These are phyloP conservation scores for Zelleria hepariella DNA, from an alignment of 2,888 invertebrate species.

Conservation along the genomic window DNA sequence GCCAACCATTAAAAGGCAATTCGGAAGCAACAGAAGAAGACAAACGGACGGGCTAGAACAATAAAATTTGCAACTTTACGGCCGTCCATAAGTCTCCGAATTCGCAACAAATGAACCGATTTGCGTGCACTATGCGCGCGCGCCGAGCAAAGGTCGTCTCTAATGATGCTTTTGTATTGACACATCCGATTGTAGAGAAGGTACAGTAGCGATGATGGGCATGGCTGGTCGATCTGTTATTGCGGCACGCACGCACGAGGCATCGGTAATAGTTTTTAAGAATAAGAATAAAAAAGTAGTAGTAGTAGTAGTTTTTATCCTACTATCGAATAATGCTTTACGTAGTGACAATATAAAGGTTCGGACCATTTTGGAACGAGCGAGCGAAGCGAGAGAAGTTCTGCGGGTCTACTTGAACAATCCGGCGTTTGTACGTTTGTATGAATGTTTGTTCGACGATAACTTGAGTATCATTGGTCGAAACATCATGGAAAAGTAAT, in stretches of 20 bases:
- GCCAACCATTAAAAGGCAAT: not conserved
- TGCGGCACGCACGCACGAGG: not conserved
- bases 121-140: conserved; percentile 46
- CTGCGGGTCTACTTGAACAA: too few relatives aligned
- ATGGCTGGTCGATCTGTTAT: not conserved
- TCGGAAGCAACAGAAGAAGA: not conserved
- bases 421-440: too few relatives aligned
- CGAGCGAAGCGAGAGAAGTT: too few relatives aligned
- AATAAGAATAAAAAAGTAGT: too few relatives aligned
- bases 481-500: too few relatives aligned
- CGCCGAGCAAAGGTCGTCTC: conserved; percentile 47
- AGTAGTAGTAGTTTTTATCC: too few relatives aligned
- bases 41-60: not conserved
- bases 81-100: not conserved
- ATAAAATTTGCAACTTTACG: not conserved
- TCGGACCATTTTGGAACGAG: too few relatives aligned
- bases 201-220: not conserved
- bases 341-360: too few relatives aligned
- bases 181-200: conserved; percentile 13
- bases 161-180: conserved; percentile 49
- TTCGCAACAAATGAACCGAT: conserved; percentile 42
- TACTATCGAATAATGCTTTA: too few relatives aligned
- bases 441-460: too few relatives aligned
- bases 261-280: not conserved
- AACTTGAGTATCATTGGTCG: too few relatives aligned